Evolutionary conservation across 2,113 vertebrate species (phyloP), one percentile per base, ranked within the genome.

Genomic region (Rhabdornis inornatus): DNA sequence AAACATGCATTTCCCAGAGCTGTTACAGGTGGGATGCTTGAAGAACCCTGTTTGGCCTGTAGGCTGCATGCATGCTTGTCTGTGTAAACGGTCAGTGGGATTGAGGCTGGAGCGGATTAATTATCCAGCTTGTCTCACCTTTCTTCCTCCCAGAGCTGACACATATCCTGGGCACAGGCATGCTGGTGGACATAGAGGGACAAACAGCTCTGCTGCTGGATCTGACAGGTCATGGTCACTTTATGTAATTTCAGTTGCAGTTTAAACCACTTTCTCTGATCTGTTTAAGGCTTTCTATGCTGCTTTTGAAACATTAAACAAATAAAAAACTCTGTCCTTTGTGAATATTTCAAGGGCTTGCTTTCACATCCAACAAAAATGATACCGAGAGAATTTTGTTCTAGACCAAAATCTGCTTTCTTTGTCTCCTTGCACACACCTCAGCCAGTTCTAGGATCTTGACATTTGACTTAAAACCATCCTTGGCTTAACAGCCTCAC

Each of bases 141-240:
- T 53, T 87, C 45, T 68, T 93, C 31, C 25, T 94, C 11, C 10
- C 49, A 57, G 35, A 66, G 18, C 13, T 52, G 57, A 22, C 14
- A 37, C 23, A 13, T 6, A 17, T 9, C 10, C 28, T 5, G 25
- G n/a, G 23, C 42, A 65, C 0, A 1, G n/a, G 15, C 0, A 1
- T 0, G 0, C 31, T 39, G 31, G 20, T 39, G 33, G 37, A 56
- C 75, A 23, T 0, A 23, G 30, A 47, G 35, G 18, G 33, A 19
- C 5, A 21, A 52, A 42, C 10, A 76, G 21, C 19, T 77, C 66
- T 94, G 33, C 39, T 1, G 1, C 39, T 61, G 39, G 4, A 11
- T 56, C 63, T 74, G 39, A 21, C 20, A 49, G 7, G 33, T 40
- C 40, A 31, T 13, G 2, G 15, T 31, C 22, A 28, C 15, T 74